Evolutionary conservation across 2,888 invertebrate genomes (phyloP), one percentile per base, ranked within the genome.

Genomic region (Agapetus fuscipes): DNA sequence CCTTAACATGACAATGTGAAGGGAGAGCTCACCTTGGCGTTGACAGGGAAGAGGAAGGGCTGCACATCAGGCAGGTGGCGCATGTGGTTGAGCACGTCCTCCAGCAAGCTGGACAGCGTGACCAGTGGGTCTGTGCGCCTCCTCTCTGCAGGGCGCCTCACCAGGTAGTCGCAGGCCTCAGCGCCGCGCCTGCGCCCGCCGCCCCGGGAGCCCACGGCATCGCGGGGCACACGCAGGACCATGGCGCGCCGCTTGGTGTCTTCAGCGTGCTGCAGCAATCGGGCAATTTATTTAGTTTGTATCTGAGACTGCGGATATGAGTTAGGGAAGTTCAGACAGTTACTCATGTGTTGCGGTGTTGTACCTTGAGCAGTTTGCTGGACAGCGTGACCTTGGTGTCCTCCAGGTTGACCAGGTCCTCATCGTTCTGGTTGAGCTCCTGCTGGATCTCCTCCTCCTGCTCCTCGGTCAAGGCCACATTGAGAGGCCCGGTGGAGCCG

Each of bases 71-170:
- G 89, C 59, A 96, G 62, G 53, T 86, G 86, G 30, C 95, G 72
- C 76, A 98, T 81, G 56, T 96, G 90, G 55, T 90, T 94, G 7
- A 95, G 66, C 40, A 97, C 91, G 37, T 80, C 80, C 56, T 97
- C 96, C 29, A 96, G 66, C 48, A 95, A 80, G 0, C 90, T 87
- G 0, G 93, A 89, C 37, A 97, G 64, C 0, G 96, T 94, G 10
- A 98, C 95, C 1, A 95, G 80, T 0, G 98, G 98, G 66, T 98
- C 98, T 0, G 95, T 94, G 28, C 97, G 74, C 0, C 93, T 71
- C 5, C 98, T 67, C 57, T 97, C 94, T 0, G 91, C 88, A 0
- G 89, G 85, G 50, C 83, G 74, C 13, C 80, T 74, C 51, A 88
- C 91, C 3, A 95, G 66, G 54, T 96, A 96, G 65, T 96, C 96